A percentile compares a stretch with the other conserved stretches of the same genome.
Evolutionary conservation across 2,113 vertebrate genomes (phyloP).

Genomic region (Silurus asotus): DNA sequence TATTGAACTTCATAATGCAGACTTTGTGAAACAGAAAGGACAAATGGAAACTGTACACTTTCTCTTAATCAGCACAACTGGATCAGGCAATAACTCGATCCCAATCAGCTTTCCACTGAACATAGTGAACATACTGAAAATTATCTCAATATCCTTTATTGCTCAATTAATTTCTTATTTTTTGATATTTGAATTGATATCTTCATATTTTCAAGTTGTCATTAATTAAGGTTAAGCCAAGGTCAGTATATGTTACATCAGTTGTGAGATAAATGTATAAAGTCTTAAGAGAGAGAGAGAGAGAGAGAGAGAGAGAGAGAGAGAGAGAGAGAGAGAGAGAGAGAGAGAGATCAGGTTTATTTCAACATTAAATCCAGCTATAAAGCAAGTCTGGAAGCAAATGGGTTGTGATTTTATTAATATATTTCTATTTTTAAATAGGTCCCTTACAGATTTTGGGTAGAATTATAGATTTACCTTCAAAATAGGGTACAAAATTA

Average conservation of each 20-base stretch:
- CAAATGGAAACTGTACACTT: slow-evolving; percentile 35
- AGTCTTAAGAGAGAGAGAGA: neutral
- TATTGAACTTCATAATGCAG: neutral
- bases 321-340: too few species aligned
- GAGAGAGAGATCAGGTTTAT: neutral
- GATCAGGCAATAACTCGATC: neutral
- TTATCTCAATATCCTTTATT: too few species aligned
- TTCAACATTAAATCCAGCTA: neutral
- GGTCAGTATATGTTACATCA: too few species aligned
- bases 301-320: too few species aligned
- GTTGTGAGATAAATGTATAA: neutral
- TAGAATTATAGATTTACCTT: neutral
- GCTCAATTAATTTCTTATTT: neutral
- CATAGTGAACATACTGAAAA: too few species aligned
- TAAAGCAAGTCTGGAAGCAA: neutral
- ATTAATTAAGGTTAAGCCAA: neutral
- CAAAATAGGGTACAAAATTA: neutral
- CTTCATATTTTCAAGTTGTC: neutral
- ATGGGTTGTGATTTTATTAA: neutral
- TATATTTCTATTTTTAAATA: neutral
- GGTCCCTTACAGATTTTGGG: neutral
- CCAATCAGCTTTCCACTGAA: neutral
- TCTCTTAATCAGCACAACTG: slow-evolving; percentile 41
- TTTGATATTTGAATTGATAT: neutral
- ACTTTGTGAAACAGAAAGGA: slow-evolving; percentile 21